Evolutionary conservation across 2,113 vertebrate species (phyloP).

Genomic region (Catharus minimus): DNA sequence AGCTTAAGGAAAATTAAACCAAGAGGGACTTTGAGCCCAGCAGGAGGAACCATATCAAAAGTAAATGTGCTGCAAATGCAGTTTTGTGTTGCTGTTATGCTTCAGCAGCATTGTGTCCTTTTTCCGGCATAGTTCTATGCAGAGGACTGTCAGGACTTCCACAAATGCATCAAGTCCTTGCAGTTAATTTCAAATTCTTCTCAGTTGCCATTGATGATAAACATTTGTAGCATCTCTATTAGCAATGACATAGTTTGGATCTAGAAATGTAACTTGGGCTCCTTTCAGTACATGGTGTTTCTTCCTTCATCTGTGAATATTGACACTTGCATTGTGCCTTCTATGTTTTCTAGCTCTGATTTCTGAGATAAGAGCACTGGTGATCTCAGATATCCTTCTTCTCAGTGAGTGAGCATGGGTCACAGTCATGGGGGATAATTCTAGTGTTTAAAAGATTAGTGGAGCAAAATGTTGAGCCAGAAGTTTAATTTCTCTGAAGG

Average conservation of each 20-base stretch:
- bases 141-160: neutral
- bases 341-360: neutral
- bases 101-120: neutral
- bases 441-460: neutral
- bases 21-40: neutral
- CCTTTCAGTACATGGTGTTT: neutral
- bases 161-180: neutral
- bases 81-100: neutral
- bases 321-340: neutral
- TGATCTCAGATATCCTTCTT: neutral
- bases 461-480: neutral
- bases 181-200: neutral
- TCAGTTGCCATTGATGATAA: neutral
- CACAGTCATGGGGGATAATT: neutral
- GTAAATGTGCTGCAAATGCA: neutral
- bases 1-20: neutral
- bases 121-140: neutral
- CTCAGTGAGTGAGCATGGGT: neutral
- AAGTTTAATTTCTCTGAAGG: neutral
- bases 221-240: neutral
- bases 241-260: neutral
- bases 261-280: neutral
- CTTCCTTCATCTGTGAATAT: neutral
- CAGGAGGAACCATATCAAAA: neutral
- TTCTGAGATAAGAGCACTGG: neutral